A percentile compares a stretch with the other conserved stretches of the same genome.
phyloP scores from a whole-genome alignment of 2,888 invertebrate genomes.

The Pandemis cinnamomeana region DNA sequence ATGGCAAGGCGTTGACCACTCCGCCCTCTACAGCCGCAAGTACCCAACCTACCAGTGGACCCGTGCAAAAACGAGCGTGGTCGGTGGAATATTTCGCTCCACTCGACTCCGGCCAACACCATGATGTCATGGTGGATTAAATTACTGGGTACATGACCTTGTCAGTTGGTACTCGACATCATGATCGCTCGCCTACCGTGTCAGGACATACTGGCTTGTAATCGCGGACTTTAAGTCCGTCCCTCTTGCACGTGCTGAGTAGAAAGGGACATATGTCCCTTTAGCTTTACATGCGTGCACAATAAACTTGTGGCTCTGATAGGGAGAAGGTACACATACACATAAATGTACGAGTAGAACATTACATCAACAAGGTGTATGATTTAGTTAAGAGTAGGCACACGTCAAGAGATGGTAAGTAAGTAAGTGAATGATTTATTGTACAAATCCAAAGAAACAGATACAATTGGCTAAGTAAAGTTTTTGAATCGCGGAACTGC shows the following conservation, averaged over 20 bases:
- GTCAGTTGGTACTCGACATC: constrained; percentile 55
- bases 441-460: no score
- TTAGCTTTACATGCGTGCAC: background rate
- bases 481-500: no score
- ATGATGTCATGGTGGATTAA: constrained; percentile 82
- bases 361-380: no score
- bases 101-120: constrained; percentile 54
- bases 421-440: no score
- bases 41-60: constrained; percentile 44
- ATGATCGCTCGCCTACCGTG: constrained; percentile 39
- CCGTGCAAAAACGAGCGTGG: constrained; percentile 67
- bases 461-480: no score
- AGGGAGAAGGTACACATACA: no score
- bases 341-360: no score
- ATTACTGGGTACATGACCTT: constrained; percentile 77
- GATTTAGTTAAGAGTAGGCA: no score
- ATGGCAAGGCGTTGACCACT: constrained; percentile 1
- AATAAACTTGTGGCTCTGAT: no score
- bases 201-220: background rate
- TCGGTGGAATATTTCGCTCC: constrained; percentile 73
- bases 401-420: no score
- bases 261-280: background rate
- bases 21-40: constrained; percentile 13
- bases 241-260: background rate
- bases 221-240: background rate